Evolutionary conservation across 1,140 invertebrate genomes (phyloP), one percentile per base, ranked within the genome.

Genomic region (Panulirus ornatus): DNA sequence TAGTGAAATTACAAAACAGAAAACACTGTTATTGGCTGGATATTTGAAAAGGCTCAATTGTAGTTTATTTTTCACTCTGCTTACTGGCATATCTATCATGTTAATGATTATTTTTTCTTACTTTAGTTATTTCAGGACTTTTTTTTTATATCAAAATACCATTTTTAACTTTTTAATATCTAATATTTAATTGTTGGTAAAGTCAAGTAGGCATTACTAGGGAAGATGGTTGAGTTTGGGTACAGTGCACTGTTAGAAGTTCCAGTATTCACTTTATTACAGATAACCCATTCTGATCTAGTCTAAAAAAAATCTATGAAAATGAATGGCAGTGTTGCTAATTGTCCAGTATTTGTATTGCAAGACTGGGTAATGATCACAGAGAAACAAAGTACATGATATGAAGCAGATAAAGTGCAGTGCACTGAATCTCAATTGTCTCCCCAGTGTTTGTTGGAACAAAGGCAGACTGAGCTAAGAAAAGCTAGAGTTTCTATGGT

Each of bases 401-500:
- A 40, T 40, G 27, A 84, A 71, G 51, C 34, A 51, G 36, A 76
- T 73, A 27, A 76, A 16, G 54, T 40, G 47, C 42, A 86, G 84
- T 86, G 84, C 73, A 86, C 75, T 88, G 85, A 73, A 82, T 82
- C 79, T 88, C 76, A 54, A 88, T 82, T 36, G 66, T 88, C 87
- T 88, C 76, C 87, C 87, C 70, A 51, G 40, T 75, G 79, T 88
- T 75, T 82, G 87, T 73, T 88, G 87, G 87, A 88, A 88, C 87
- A 88, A 88, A 88, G 87, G 70, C 78, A 88, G 78, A 81, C 40
- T 81, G 86, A 82, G 79, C 63, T 82, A 88, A 88, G 79, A 88
- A 42, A 83, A 88, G 58, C 79, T 66, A 81, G 87, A 88, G 87
- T 88, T 88, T 88, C 44, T 36, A 44, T 82, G 87, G 78, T 88